Evolutionary conservation across 2,888 invertebrate species (phyloP), one percentile per base, ranked within the genome.

Genomic region (Spodoptera littoralis): DNA sequence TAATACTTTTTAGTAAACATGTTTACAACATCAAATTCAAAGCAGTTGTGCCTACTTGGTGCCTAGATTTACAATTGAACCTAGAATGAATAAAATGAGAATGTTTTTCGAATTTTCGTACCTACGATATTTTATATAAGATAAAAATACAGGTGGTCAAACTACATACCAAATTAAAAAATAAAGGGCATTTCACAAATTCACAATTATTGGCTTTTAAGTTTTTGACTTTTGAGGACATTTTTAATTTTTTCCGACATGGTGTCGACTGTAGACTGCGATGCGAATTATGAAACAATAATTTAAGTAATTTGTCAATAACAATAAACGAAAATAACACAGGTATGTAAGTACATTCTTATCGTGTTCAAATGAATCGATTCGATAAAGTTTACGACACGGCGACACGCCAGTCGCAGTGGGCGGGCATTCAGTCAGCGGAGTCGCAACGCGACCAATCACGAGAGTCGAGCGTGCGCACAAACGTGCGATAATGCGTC

Each of bases 371-470:
- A 77, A 79, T 71, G 64, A 76, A 77, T 78, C 69, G 76, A 76
- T 74, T 74, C 74, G 66, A 74, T 76, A 67, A 70, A 68, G 71
- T 78, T 77, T 70, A 80, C 76, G 78, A 81, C 67, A 71, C 71
- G 22, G 65, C 79, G 81, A 76, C 80, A 74, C 79, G 83, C 65
- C 70, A 77, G 85, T 86, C 86, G 87, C 88, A 83, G 83, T 80
- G 84, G 85, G 85, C 88, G 86, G 83, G 71, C 66, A 68, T 65
- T 73, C 72, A 57, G 76, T 65, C 79, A 70, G 76, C 77, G 80
- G 80, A 71, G 74, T 75, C 84, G 84, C 82, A 80, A 68, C 60
- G 70, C 79, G 78, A 70, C 83, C 85, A 83, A 83, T 81, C 74
- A 78, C 70, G 73, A 65, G 61, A 72, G 68, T 55, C 74, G 76